A percentile compares a stretch with the other conserved stretches of the same genome.
These are phyloP conservation scores for Hemicordylus capensis DNA, from an alignment of 2,113 vertebrate species.

Conservation along the genomic window DNA sequence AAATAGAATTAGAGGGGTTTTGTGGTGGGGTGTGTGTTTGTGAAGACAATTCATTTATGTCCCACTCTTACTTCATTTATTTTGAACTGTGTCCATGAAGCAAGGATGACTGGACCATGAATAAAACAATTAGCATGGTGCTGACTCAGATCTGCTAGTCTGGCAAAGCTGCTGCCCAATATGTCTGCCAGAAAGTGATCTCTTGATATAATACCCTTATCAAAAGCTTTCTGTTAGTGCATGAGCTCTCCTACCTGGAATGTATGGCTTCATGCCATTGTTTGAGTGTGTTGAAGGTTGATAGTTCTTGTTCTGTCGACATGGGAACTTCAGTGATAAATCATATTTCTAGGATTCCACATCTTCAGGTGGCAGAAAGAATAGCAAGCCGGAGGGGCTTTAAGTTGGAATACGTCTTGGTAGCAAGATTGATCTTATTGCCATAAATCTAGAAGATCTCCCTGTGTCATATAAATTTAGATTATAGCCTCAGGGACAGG, in stretches of 20 bases:
- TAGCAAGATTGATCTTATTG: not conserved
- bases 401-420: not conserved
- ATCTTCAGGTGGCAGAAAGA: not conserved
- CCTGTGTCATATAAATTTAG: not conserved
- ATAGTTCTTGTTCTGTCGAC: constrained; percentile 13
- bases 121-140: constrained; percentile 66
- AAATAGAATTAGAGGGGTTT: not conserved
- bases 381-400: not conserved
- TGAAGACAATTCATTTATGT: not conserved
- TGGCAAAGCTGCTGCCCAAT: constrained; percentile 58
- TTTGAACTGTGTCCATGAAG: constrained; percentile 67
- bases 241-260: constrained; percentile 36
- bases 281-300: constrained; percentile 14
- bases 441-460: not conserved
- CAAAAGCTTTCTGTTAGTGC: constrained; percentile 52
- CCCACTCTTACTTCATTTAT: constrained; percentile 57
- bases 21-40: not conserved
- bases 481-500: not conserved
- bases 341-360: not conserved
- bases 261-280: not conserved
- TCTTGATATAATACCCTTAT: constrained; percentile 66
- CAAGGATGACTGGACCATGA: constrained; percentile 65
- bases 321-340: not conserved
- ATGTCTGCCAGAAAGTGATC: constrained; percentile 71
- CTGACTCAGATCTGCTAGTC: constrained; percentile 71